phyloP scores from a whole-genome alignment of 2,797 vertebrate species.

The Delichon dasypus region DNA sequence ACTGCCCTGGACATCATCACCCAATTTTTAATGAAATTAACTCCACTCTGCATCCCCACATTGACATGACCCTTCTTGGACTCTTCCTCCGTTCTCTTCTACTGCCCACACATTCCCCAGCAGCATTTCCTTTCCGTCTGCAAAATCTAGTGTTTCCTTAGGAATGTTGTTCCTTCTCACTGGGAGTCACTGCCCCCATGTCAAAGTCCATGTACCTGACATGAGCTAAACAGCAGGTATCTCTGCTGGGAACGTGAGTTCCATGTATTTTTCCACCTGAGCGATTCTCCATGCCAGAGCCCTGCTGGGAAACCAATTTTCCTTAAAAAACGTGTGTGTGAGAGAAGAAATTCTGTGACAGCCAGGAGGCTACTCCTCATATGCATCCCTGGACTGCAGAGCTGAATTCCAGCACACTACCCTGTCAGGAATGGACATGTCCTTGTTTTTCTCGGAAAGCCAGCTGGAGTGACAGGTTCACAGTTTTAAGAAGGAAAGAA shows the following conservation, averaged over 20 bases:
- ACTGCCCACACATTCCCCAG: neutral
- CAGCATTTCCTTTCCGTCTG: neutral
- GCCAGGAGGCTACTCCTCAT: neutral
- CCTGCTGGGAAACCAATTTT: neutral
- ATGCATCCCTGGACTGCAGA: neutral
- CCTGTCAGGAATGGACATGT: neutral
- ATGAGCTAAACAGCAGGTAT: neutral
- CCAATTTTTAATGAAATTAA: neutral
- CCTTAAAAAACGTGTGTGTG: neutral
- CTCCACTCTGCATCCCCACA: neutral
- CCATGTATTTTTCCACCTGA: neutral
- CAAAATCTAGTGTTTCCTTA: neutral
- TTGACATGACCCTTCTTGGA: rapidly evolving
- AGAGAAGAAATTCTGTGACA: neutral
- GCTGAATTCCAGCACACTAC: neutral
- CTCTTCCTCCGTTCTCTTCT: rapidly evolving
- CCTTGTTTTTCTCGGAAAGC: neutral
- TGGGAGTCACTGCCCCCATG: neutral
- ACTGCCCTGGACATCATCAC: neutral
- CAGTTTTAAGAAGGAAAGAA: neutral
- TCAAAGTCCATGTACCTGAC: neutral
- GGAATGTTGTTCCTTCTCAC: neutral
- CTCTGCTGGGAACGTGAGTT: neutral
- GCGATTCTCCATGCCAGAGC: neutral
- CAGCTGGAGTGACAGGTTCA: neutral